phyloP scores from a whole-genome alignment of 1,140 invertebrate species.

The Sitophilus oryzae region DNA sequence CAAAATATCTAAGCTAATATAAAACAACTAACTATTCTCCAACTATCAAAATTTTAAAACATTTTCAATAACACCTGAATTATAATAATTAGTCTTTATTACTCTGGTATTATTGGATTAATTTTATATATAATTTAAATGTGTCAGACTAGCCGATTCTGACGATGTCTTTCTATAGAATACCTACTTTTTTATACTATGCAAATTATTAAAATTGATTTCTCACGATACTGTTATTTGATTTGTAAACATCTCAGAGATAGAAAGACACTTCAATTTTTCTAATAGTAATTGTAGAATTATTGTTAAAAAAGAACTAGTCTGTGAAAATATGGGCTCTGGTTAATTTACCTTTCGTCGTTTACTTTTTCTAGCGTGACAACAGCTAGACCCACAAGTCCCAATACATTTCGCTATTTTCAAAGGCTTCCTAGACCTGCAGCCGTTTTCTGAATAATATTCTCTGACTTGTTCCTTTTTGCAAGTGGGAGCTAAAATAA shows the following conservation, averaged over 20 bases:
- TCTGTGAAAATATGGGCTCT: slow-evolving; percentile 78
- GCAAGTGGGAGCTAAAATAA: slow-evolving; percentile 66
- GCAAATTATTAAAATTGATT: slow-evolving; percentile 76
- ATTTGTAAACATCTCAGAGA: too few species aligned
- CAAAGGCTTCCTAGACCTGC: slow-evolving; percentile 79
- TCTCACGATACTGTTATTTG: slow-evolving; percentile 83
- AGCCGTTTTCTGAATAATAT: slow-evolving; percentile 84
- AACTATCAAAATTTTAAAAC: too few species aligned
- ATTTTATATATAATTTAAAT: too few species aligned
- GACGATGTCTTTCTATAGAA: neutral
- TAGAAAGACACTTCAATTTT: too few species aligned
- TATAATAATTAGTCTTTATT: too few species aligned
- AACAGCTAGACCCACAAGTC: slow-evolving; percentile 54
- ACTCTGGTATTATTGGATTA: too few species aligned
- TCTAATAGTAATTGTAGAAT: too few species aligned
- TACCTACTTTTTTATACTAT: slow-evolving; percentile 88
- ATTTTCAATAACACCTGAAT: too few species aligned
- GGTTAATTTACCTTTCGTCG: slow-evolving; percentile 70
- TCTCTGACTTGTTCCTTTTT: slow-evolving; percentile 85
- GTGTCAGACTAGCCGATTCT: neutral
- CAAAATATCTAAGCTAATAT: too few species aligned
- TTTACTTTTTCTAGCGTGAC: slow-evolving; percentile 85
- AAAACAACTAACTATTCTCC: too few species aligned
- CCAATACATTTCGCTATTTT: slow-evolving; percentile 81
- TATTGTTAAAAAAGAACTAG: too few species aligned